Conservation (phyloP, 2,888 invertebrate genomes). For the Pheosia tremula region DNA sequence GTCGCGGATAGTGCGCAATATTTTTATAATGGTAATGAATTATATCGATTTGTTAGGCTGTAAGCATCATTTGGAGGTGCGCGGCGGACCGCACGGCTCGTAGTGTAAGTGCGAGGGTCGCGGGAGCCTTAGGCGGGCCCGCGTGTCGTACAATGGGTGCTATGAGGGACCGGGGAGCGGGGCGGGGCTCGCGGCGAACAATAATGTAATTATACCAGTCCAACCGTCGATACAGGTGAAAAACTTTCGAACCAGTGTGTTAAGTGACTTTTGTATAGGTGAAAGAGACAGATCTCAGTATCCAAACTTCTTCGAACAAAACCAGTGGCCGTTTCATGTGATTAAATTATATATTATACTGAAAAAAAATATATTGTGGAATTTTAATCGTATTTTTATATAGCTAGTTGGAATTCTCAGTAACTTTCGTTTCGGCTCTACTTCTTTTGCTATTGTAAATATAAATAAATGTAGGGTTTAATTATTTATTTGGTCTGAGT, state of each 20-base stretch:
- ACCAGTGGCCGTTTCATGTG: slow-evolving; percentile 81
- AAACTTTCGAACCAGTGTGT: slow-evolving; percentile 60
- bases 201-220: slow-evolving; percentile 41
- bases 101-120: slow-evolving; percentile 52
- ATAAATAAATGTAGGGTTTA: slow-evolving; percentile 67
- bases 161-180: slow-evolving; percentile 62
- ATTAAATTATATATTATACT: slow-evolving; percentile 60
- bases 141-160: slow-evolving; percentile 64
- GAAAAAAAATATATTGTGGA: slow-evolving; percentile 50
- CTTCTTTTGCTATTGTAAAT: slow-evolving; percentile 82
- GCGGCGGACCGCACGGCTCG: slow-evolving; percentile 47
- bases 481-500: slow-evolving; percentile 77
- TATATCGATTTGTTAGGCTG: slow-evolving; percentile 61
- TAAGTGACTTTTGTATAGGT: slow-evolving; percentile 53
- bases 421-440: slow-evolving; percentile 70
- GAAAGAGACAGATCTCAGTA: slow-evolving; percentile 79
- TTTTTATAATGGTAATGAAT: slow-evolving; percentile 67
- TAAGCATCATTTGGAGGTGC: slow-evolving; percentile 39
- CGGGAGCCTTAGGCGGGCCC: slow-evolving; percentile 57
- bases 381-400: slow-evolving; percentile 75
- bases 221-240: slow-evolving; percentile 49
- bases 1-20: slow-evolving; percentile 50
- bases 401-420: slow-evolving; percentile 78
- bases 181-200: slow-evolving; percentile 35
- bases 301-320: slow-evolving; percentile 76